Conservation (phyloP, 2,113 vertebrate genomes). For the Sus scrofa region T2T-Sscrofa CM000813.6:46293501-46294000, state of each 20-base stretch:
- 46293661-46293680: conserved; percentile 89
- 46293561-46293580: conserved; percentile 84
- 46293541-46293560: conserved; percentile 82
- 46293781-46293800: conserved; percentile 69
- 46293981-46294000: not conserved
- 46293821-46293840: conserved; percentile 50
- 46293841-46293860: conserved; percentile 62
- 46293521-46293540: conserved; percentile 81
- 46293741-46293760: conserved; percentile 81
- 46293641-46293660: conserved; percentile 81
- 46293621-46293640: conserved; percentile 85
- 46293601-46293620: conserved; percentile 85
- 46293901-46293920: conserved; percentile 66
- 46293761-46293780: conserved; percentile 74
- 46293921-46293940: conserved; percentile 70
- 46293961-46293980: not conserved
- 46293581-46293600: conserved; percentile 83
- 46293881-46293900: conserved; percentile 67
- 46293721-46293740: conserved; percentile 81
- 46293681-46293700: conserved; percentile 86
- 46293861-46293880: conserved; percentile 70
- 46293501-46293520: conserved; percentile 76
- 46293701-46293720: conserved; percentile 78
- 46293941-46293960: conserved; percentile 74
- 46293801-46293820: conserved; percentile 47